Base-by-base conservation (phyloP, 2,113 vertebrate species). In the Psilopsiagon aurifrons region DNA sequence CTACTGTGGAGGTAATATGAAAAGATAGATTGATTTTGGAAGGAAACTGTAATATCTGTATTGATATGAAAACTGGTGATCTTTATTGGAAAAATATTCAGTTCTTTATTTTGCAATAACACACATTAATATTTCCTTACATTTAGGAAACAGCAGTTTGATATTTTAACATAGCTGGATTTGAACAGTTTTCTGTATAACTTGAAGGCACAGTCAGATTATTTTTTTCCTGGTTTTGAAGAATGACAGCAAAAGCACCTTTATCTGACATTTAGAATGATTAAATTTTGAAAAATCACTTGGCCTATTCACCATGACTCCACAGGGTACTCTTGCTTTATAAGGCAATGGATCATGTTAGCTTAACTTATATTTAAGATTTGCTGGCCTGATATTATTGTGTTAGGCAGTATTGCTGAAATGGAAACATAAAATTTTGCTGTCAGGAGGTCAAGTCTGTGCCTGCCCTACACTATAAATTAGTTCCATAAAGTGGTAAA, bases 241-340 rank as follows among this genome's bases (percentile, higher is more conserved):
- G 97, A 99, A 98, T 99, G 98, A 99, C 98, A 98, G 97, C 98
- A 98, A 99, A 99, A 98, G 97, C 98, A 97, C 97, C 98, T 98
- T 98, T 98, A 97, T 98, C 96, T 97, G 97, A 98, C 98, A 98
- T 98, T 98, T 98, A 98, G 96, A 97, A 98, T 98, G 98, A 99
- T 99, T 99, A 98, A 98, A 99, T 98, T 98, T 97, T 97, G 98
- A 98, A 97, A 97, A 97, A 98, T 98, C 97, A 97, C 98, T 98
- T 96, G 96, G 97, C 97, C 98, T 98, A 98, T 98, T 98, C 97
- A 97, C 92, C 94, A 97, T 96, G 97, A 97, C 97, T 98, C 97
- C 97, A 98, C 95, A 97, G 97, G 97, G 97, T 98, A 92, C 97
- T 98, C 92, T 95, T 97, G 97, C 94, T 98, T 98, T 98, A 98